phyloP scores from a whole-genome alignment of 2,888 invertebrate species.

The Artemia sp. region DNA sequence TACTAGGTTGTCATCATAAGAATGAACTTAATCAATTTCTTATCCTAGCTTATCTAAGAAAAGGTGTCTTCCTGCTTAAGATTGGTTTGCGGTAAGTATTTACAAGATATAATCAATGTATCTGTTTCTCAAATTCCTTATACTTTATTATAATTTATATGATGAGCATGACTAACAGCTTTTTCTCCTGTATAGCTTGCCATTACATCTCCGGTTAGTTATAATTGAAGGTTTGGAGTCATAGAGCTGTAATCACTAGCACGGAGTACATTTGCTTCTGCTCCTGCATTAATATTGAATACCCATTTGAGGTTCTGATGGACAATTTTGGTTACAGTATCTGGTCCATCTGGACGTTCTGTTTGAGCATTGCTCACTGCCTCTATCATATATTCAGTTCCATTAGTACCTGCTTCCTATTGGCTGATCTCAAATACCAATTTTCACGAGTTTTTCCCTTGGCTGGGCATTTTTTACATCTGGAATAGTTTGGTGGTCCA shows the following conservation, averaged over 20 bases:
- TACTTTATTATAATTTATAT: no score
- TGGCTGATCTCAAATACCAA: neutral
- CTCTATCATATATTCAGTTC: neutral
- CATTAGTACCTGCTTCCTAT: neutral
- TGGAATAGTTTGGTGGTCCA: neutral
- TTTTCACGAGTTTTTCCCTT: neutral
- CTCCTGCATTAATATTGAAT: neutral
- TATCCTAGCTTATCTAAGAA: neutral
- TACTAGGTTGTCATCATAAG: neutral
- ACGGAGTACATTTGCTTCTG: neutral
- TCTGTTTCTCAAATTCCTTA: no score
- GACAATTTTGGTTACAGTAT: neutral
- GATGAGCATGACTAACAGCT: neutral
- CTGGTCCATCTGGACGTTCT: neutral
- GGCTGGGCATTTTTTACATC: neutral
- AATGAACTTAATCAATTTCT: neutral
- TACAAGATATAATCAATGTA: neutral
- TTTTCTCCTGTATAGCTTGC: neutral
- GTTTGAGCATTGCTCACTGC: neutral
- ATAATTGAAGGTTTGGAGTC: neutral
- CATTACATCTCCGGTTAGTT: neutral
- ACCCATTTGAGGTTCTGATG: neutral
- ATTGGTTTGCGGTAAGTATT: neutral
- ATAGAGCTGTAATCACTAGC: neutral
- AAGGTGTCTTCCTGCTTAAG: neutral